Evolutionary conservation across 2,888 invertebrate species (phyloP).

Genomic region (Nomada fabriciana): DNA sequence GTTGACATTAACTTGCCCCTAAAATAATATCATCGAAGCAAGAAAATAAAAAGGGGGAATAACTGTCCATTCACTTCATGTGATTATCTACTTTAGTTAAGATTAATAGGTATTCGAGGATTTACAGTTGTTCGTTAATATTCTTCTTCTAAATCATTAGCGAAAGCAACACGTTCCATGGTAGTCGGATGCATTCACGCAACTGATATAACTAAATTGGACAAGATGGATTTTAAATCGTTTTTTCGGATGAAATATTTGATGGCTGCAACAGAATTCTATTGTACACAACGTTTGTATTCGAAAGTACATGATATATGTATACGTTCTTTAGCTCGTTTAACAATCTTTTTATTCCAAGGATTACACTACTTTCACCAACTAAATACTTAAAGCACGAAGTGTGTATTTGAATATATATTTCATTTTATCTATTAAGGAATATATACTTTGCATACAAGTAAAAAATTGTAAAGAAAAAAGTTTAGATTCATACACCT

Average conservation of each 20-base stretch:
- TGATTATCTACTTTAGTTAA: background rate
- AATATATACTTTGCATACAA: background rate
- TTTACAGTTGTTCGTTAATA: conserved; percentile 4
- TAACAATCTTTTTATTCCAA: background rate
- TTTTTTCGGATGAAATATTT: conserved; percentile 7
- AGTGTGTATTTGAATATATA: conserved; percentile 15
- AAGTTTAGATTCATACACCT: conserved; percentile 1
- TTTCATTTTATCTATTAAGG: background rate
- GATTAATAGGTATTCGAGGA: conserved; percentile 7
- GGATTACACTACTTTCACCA: background rate
- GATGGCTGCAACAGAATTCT: background rate
- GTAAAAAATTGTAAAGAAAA: background rate
- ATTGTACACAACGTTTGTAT: conserved; percentile 10
- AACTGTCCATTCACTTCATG: conserved; percentile 11
- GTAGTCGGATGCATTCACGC: conserved; percentile 4
- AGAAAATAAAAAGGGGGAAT: background rate
- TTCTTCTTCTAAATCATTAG: conserved; percentile 15
- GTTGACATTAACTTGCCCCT: conserved; percentile 59
- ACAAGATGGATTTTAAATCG: conserved; percentile 20
- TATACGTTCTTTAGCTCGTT: conserved; percentile 10
- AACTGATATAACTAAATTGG: conserved; percentile 35
- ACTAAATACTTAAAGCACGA: background rate
- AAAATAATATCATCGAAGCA: conserved; percentile 8
- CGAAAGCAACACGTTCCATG: conserved; percentile 3
- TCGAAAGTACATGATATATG: background rate